Base-by-base conservation (phyloP, 2,797 vertebrate genomes). In the Pseudomugil tenellus region DNA sequence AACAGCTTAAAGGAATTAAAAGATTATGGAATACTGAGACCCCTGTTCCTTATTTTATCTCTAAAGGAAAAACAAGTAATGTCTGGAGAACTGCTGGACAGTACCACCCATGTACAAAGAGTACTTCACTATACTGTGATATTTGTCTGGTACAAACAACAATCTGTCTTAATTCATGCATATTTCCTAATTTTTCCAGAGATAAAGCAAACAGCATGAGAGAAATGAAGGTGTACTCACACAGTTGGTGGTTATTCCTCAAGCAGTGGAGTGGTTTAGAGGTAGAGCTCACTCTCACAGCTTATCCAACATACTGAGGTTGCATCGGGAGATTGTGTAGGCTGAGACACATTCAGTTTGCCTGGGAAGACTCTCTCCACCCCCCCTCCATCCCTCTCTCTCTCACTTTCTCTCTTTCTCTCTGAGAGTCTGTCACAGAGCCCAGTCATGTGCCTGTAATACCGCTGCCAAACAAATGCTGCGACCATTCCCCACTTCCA, bases 1-100 rank as follows among this genome's bases (percentile, higher is more conserved):
- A 5, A 54, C 63, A 78, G 83, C 77, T 92, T 92, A 84, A 61
- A 80, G 69, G 81, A 80, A 83, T 92, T 92, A 92, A 85, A 78
- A 83, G 88, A 91, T 92, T 92, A 93, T 10, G 59, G 72, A 80
- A 81, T 84, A 71, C 80, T 79, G 64, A 85, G 67, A 87, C 77
- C 76, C 75, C 64, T 17, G 0, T 37, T 25, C 49, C 58, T 77
- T 29, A 59, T 74, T 72, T 79, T 72, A 84, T 48, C 71, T 67
- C 35, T 29, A 62, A 55, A 48, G 6, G 59, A 73, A 89, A 67
- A 77, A 72, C 59, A 71, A 63, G 58, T 76, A 37, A 61, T 53
- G 46, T 68, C 67, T 25, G 29, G 26, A 57, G 60, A 31, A 58
- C 32, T 23, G 32, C 59, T 10, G 34, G 31, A 37, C n/a, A 12